These are phyloP conservation scores for Desmophyllum pertusum DNA, from an alignment of 92 coral and sea anemone genomes.

Conservation along the genomic window DNA sequence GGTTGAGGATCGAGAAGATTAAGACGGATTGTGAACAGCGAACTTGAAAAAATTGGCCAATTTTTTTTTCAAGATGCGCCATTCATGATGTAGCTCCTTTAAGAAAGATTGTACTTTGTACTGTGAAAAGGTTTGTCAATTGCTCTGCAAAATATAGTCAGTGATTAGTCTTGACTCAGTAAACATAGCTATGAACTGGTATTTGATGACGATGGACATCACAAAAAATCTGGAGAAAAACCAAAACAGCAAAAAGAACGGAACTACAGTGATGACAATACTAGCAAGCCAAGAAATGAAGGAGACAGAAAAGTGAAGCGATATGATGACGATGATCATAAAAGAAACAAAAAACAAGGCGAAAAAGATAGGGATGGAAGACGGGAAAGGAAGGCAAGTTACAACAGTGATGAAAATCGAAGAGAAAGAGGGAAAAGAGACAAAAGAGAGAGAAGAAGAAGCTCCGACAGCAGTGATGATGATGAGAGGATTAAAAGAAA, in stretches of 20 bases:
- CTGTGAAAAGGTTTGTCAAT: too few relatives aligned
- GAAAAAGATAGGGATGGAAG: constrained; percentile 33
- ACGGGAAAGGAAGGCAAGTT: constrained; percentile 1
- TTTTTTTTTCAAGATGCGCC: too few relatives aligned
- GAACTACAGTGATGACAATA: constrained; percentile 42
- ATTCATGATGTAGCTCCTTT: too few relatives aligned
- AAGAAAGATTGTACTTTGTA: too few relatives aligned
- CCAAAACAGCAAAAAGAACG: constrained; percentile 37
- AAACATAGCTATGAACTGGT: constrained; percentile 77
- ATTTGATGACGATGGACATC: constrained; percentile 64
- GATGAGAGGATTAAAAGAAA: constrained; percentile 23
- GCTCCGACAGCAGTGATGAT: neutral
- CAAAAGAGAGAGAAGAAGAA: constrained; percentile 17
- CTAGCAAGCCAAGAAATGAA: constrained; percentile 8
- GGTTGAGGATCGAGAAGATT: too few relatives aligned
- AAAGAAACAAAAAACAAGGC: neutral
- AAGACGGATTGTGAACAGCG: too few relatives aligned
- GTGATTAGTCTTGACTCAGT: constrained; percentile 31
- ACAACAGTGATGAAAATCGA: constrained; percentile 1
- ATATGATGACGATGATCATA: constrained; percentile 13
- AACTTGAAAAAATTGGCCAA: too few relatives aligned
- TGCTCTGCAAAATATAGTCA: too few relatives aligned
- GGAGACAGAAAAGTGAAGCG: neutral
- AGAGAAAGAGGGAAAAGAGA: constrained; percentile 12
- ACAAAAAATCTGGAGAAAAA: constrained; percentile 31